Evolutionary conservation across 2,113 vertebrate species (phyloP), one percentile per base, ranked within the genome.

Genomic region (Pampusana beccarii): DNA sequence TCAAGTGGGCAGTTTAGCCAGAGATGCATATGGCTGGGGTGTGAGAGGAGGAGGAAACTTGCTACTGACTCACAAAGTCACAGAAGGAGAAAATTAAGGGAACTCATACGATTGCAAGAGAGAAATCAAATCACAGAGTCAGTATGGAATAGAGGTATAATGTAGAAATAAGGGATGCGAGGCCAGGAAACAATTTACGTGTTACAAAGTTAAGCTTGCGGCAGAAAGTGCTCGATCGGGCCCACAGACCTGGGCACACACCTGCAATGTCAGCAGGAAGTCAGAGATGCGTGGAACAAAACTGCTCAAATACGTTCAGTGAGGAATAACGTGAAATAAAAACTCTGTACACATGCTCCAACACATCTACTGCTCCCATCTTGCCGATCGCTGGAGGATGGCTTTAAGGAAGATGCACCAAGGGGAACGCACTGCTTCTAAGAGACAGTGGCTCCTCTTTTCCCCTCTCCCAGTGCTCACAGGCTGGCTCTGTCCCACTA

Each of bases 341-440:
- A 56, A 19, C 61, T n/a, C 44, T 13, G 31, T 34, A 38, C 66
- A 42, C n/a, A 1, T 0, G 3, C 65, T 74, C 65, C 51, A 25
- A 28, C 38, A 34, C 57, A 48, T 21, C 38, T 56, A 20, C 51
- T 75, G 26, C 24, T 28, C 61, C 33, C 44, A 38, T 10, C 74
- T 56, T 60, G 33, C 42, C 65, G 29, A 29, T 16, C 7, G 54
- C 25, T 4, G 65, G 73, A 28, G 2, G 5, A 79, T 6, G 21
- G 38, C 38, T 92, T 53, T n/a, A 29, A 71, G 0, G 2, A 31
- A 70, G 19, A 18, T 7, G 24, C 0, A 3, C 12, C 0, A 1
- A 86, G 34, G 6, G 58, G 31, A 61, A 81, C 81, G 24, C 58
- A 62, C 25, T 2, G 24, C 40, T 88, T 11, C n/a, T n/a, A 13